These are phyloP conservation scores for Trypoxylus dichotomus DNA, from an alignment of 1,140 invertebrate species.

Conservation along the genomic window DNA sequence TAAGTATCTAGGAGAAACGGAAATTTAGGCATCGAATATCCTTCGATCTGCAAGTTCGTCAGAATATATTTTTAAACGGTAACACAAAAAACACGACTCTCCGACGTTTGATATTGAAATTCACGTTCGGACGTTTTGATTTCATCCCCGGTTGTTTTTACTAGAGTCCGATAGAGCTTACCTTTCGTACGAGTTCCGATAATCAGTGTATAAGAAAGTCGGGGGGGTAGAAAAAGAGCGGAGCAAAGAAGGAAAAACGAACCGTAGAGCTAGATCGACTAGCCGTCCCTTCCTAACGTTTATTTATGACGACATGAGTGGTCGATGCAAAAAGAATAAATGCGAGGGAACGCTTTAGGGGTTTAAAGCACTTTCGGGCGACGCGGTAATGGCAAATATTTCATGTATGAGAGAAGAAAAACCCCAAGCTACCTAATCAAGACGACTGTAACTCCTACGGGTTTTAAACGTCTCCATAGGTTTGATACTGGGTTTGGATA, in stretches of 20 bases:
- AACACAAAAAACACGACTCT: constrained; percentile 12
- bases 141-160: background rate
- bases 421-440: background rate
- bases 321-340: constrained; percentile 15
- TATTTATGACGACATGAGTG: constrained; percentile 23
- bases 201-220: background rate
- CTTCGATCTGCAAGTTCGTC: constrained; percentile 8
- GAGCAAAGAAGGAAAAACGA: background rate
- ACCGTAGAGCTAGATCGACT: background rate
- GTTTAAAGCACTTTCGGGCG: constrained; percentile 6
- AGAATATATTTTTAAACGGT: background rate
- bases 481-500: background rate
- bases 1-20: no score
- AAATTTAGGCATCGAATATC: background rate
- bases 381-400: background rate
- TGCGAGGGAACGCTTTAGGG: background rate
- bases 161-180: background rate
- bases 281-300: background rate
- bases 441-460: background rate
- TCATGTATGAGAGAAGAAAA: background rate
- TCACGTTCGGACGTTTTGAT: constrained; percentile 5
- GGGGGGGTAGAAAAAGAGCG: background rate
- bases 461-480: background rate
- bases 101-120: background rate
- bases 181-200: background rate